phyloP scores from a whole-genome alignment of 2,113 vertebrate genomes.

The Casuarius casuarius region DNA sequence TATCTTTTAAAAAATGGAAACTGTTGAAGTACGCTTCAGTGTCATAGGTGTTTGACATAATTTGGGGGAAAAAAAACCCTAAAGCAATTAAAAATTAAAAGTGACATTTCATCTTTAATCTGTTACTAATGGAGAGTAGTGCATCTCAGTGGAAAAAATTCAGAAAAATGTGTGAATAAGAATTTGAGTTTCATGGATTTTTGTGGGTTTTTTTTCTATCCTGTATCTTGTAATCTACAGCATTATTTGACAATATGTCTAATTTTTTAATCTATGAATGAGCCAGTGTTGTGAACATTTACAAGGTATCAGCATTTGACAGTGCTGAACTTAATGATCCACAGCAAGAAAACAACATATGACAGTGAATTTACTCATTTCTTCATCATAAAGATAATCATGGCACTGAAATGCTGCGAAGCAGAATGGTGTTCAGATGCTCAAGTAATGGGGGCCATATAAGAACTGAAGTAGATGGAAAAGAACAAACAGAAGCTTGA shows the following conservation, averaged over 20 bases:
- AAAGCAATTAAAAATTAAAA: slow-evolving; percentile 41
- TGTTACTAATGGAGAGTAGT: background rate
- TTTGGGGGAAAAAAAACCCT: background rate
- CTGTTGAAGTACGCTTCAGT: background rate
- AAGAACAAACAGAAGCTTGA: background rate
- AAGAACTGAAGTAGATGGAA: background rate
- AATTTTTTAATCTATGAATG: background rate
- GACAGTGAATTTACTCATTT: slow-evolving; percentile 26
- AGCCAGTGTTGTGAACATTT: background rate
- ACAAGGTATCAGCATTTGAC: background rate
- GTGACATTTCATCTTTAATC: background rate
- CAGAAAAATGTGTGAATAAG: background rate
- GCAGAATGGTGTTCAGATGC: background rate
- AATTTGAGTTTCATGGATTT: background rate
- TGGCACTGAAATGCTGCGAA: background rate
- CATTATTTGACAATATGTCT: background rate
- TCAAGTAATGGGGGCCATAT: background rate
- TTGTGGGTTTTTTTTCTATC: background rate
- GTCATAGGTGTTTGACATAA: background rate
- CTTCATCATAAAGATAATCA: background rate
- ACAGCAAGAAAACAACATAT: background rate
- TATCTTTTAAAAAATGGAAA: background rate
- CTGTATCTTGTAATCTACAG: background rate
- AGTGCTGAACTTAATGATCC: slow-evolving; percentile 21
- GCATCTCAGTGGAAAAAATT: background rate